Base-by-base conservation (phyloP, 2,113 vertebrate species). In the Aspiorhynchus laticeps region DNA sequence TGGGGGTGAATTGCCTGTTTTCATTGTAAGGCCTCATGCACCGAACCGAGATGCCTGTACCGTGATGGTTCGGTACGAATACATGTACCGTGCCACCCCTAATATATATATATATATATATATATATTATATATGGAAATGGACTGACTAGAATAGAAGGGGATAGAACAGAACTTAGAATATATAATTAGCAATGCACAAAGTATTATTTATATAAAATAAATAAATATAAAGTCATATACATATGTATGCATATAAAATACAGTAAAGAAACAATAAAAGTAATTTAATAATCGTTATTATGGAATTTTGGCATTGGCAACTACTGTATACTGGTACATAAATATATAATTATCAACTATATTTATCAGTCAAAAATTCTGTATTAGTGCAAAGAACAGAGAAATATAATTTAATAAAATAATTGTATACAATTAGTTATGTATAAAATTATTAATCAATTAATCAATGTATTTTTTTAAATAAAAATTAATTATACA, bases 201-300 rank as follows among this genome's bases (percentile, higher is more conserved):
- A 63, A 65, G 65, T 33, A 33, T 69, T 69, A 69, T 69, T 69
- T 69, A 69, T 36, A 69, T 31, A 69, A 69, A 69, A 33, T 33
- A 36, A 67, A 67, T 67, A 0, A 67, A 15, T 67, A 15, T 67
- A 67, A 69, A 69, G 31, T 28, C 7, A 69, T 69, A 19, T 69
- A 19, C 65, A 33, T 19, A 69, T 69, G 48, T 5, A 51, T 38
- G 36, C 5, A 6, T 36, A 19, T 33, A 33, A 33, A 19, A 51
- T 15, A 51, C 48, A 51, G 48, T 51, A 51, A 51, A 51, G 14
- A 51, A 51, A 51, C 48, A 51, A 51, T 51, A 51, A 4, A 48
- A 51, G 14, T 51, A 63, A 63, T 6, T 9, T 10, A 24, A 59
- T 24, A 24, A n/a, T 59, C 2, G 1, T 21, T 28, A 6, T 14